Base-by-base conservation (phyloP, 2,113 vertebrate species). In the Tylochromis polylepis region DNA sequence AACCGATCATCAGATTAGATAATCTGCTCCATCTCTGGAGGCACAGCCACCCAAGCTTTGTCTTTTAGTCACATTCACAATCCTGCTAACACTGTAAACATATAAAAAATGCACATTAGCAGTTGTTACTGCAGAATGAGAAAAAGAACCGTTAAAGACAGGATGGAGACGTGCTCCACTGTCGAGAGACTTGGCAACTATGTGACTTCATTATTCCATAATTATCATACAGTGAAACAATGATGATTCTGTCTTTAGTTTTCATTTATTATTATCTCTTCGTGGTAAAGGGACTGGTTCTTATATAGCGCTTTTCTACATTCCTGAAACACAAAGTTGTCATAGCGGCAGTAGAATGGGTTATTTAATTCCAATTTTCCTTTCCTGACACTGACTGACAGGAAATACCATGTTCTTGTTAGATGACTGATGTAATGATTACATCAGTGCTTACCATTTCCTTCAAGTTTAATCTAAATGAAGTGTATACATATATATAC, bases 181-280 rank as follows among this genome's bases (percentile, higher is more conserved):
- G 58, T 31, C 3, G 0, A 1, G 27, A 60, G 58, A 34, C 46
- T 6, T 49, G 46, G 14, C 46, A n/a, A 20, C 53, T n/a, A 10
- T 20, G n/a, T 20, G 34, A 1, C 58, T 18, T 3, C 16, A 5
- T 6, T 62, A 18, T 5, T 62, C 16, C 31, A 62, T 5, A 62
- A 34, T 0, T 9, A 6, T 31, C 14, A 34, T 10, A 62, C n/a
- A 22, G 29, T 34, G 3, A 22, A 51, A 51, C 49, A 51, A 4
- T 20, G 9, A 62, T 20, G 0, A 34, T 4, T 20, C 29, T 34
- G 3, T 16, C 18, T 51, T 0, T 1, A 18, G 9, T 62, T 34
- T 62, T 10, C 59, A 34, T 20, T 2, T 16, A 60, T 6, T 31
- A 18, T 2, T 53, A 10, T 53, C 15, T 51, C 6, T 51, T 51